phyloP scores from a whole-genome alignment of 2,888 invertebrate genomes.

The Resseliella maxima region DNA sequence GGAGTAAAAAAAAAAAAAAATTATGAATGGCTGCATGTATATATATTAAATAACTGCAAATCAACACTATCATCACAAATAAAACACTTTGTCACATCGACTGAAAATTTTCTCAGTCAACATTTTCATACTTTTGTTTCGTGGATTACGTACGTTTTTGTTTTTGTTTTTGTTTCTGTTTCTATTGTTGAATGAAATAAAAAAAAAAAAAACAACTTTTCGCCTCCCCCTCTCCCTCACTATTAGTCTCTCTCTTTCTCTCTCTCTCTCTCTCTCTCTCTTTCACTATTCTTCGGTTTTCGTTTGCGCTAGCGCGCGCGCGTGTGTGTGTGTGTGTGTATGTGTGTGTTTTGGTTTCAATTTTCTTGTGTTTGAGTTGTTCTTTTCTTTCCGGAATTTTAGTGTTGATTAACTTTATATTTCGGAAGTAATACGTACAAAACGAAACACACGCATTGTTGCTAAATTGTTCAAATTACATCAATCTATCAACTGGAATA shows the following conservation, averaged over 20 bases:
- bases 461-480: neutral
- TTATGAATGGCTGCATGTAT: neutral
- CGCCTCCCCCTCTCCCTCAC: too few relatives aligned
- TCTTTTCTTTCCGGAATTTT: neutral
- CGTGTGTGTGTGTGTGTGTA: too few relatives aligned
- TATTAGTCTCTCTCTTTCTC: too few relatives aligned
- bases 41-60: neutral
- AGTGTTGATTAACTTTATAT: constrained; percentile 19
- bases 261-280: too few relatives aligned
- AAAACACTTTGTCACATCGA: neutral
- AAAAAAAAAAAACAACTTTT: too few relatives aligned
- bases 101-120: neutral
- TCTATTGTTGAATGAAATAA: neutral
- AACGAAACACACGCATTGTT: neutral
- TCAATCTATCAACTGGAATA: constrained; percentile 26
- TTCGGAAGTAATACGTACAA: neutral
- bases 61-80: neutral
- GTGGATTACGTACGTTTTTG: neutral
- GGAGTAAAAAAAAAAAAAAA: neutral
- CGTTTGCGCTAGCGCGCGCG: neutral
- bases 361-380: neutral
- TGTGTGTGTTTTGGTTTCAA: neutral
- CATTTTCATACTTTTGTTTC: neutral
- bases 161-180: neutral
- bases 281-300: too few relatives aligned